Evolutionary conservation across 2,113 vertebrate species (phyloP).

Genomic region (Myotis lucifugus): DNA sequence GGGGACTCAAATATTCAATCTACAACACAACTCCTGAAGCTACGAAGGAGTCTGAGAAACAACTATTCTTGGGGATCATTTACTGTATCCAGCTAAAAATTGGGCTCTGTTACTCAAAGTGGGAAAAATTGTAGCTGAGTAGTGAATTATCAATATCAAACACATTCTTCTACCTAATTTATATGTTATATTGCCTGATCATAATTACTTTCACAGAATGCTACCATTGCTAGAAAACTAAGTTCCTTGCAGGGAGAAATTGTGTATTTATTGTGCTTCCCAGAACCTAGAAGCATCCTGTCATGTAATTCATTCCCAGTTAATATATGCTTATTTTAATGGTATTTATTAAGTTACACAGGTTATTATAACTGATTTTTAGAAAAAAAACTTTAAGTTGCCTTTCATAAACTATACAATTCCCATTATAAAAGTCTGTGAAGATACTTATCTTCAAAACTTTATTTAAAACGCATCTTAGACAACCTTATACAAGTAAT

Average conservation of each 20-base stretch:
- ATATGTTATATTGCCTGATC: background rate
- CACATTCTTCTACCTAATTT: background rate
- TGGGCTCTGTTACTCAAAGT: background rate
- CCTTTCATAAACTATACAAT: background rate
- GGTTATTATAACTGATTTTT: background rate
- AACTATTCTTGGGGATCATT: background rate
- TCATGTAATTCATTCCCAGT: background rate
- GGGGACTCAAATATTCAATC: background rate
- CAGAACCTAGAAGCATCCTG: background rate
- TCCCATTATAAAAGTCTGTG: background rate
- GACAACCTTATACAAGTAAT: background rate
- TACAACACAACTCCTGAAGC: background rate
- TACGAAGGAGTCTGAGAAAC: background rate
- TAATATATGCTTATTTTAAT: background rate
- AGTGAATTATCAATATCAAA: background rate
- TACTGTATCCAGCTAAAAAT: background rate
- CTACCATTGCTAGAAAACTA: background rate
- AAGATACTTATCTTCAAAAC: background rate
- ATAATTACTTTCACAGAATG: background rate
- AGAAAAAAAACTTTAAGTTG: background rate
- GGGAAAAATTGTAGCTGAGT: background rate
- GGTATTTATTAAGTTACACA: background rate
- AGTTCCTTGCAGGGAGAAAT: background rate
- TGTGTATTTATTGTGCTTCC: background rate
- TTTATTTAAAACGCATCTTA: slow-evolving; percentile 3